Evolutionary conservation across 2,113 vertebrate genomes (phyloP), one percentile per base, ranked within the genome.

Genomic region (Nanorana parkeri): DNA sequence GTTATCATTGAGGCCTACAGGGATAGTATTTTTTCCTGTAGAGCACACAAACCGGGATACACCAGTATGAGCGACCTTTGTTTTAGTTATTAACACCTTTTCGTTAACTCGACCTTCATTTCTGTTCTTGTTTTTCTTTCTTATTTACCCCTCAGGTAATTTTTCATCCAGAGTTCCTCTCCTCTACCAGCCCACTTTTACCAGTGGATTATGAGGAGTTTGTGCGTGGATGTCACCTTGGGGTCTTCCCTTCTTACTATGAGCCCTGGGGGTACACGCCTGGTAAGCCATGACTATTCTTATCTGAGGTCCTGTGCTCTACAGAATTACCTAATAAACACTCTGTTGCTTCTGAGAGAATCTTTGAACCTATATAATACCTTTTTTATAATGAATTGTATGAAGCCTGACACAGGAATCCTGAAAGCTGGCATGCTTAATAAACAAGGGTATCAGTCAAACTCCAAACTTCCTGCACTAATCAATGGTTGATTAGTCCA

Each of bases 221-320:
- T 88, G 96, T 98, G 6, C 91, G 96, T 36, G 96, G 96, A 68
- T 98, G 96, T 84, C 96, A 98, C 78, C 91, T 98, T 0, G 96
- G 96, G 0, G 95, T 98, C 68, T 98, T 98, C 84, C 96, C 96
- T 11, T 98, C 96, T 58, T 97, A 97, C 88, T 98, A 98, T 20
- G 96, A 98, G 69, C 96, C 96, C 19, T 98, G 96, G 96, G 96
- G 96, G 56, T 98, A 98, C 85, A 98, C 96, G 10, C 96, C 96
- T 28, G 96, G 96, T 97, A 87, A 76, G 88, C 83, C 36, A 23
- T 60, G 19, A 24, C 17, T 32, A 6, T 19, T 58, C 26, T 4
- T 58, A 47, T 47, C 41, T 47, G 41, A 2, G 8, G 8, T 47
- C 2, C 13, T 47, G 2, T 47, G 41, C 13, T 47, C 13, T 10